phyloP scores from a whole-genome alignment of 1,140 invertebrate species.

The Hycleus phaleratus region DNA sequence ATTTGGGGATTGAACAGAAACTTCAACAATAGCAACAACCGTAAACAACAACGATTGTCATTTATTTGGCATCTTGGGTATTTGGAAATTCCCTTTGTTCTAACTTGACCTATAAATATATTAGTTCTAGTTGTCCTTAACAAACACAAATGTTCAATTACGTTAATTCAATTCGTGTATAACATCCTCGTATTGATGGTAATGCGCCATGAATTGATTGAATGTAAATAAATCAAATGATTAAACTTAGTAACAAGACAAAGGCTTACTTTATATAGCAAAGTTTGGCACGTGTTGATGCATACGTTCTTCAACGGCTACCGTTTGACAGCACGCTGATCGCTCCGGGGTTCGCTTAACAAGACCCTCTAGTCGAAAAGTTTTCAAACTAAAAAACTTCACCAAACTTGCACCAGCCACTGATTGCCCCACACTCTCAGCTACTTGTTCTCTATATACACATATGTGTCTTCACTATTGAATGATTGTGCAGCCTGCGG shows the following conservation, averaged over 20 bases:
- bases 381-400: conserved; percentile 10
- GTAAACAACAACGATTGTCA: conserved; percentile 18
- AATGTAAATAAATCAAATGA: no score
- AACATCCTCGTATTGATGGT: no score
- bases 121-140: background rate
- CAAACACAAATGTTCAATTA: no score
- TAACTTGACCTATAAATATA: conserved; percentile 14
- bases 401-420: conserved; percentile 7
- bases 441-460: conserved; percentile 1
- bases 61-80: conserved; percentile 18
- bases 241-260: no score
- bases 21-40: conserved; percentile 18
- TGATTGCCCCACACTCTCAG: conserved; percentile 7
- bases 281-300: conserved; percentile 8
- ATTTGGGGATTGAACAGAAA: conserved; percentile 19
- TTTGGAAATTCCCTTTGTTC: conserved; percentile 14
- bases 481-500: conserved; percentile 7
- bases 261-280: background rate
- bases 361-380: conserved; percentile 7
- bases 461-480: conserved; percentile 1
- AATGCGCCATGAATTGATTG: no score
- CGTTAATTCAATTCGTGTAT: no score
- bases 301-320: conserved; percentile 11
- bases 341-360: conserved; percentile 8
- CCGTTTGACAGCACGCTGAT: conserved; percentile 10